A percentile compares a stretch with the other conserved stretches of the same genome.
Conservation (phyloP, 2,888 invertebrate species). For the Rhamnusium bicolor region DNA sequence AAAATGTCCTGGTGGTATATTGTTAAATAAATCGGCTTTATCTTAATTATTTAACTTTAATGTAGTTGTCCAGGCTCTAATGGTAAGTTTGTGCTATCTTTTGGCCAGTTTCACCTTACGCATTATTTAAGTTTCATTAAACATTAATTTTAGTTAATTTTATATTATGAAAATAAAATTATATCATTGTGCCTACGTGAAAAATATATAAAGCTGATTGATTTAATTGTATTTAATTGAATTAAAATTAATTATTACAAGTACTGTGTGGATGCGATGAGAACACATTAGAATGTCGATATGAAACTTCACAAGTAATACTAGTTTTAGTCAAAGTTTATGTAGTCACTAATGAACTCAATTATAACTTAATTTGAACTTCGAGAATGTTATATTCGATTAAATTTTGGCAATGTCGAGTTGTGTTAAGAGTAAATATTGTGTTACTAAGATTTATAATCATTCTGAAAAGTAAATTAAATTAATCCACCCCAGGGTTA, state of each 20-base stretch:
- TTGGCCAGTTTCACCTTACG: no score
- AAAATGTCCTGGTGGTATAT: no score
- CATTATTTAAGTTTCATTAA: no score
- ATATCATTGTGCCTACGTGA: background rate
- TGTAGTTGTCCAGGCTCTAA: no score
- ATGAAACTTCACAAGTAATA: conserved; percentile 57
- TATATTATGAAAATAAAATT: no score
- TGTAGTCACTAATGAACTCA: conserved; percentile 58
- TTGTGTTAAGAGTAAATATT: conserved; percentile 60
- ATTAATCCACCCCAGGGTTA: conserved; percentile 48
- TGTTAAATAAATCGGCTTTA: no score
- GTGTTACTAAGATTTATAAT: conserved; percentile 56
- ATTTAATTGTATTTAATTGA: background rate
- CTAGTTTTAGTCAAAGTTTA: conserved; percentile 56
- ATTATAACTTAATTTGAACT: conserved; percentile 57
- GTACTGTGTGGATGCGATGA: conserved; percentile 31
- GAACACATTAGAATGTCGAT: conserved; percentile 54
- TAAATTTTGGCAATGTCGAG: conserved; percentile 61
- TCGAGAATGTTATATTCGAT: conserved; percentile 60
- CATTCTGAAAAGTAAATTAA: conserved; percentile 55
- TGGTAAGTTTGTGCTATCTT: no score
- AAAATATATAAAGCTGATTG: background rate
- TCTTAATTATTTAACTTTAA: no score
- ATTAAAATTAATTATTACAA: conserved; percentile 24
- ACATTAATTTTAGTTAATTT: no score